These are phyloP conservation scores for Ptychadena robeensis DNA, from an alignment of 2,797 vertebrate species.

Conservation along the genomic window DNA sequence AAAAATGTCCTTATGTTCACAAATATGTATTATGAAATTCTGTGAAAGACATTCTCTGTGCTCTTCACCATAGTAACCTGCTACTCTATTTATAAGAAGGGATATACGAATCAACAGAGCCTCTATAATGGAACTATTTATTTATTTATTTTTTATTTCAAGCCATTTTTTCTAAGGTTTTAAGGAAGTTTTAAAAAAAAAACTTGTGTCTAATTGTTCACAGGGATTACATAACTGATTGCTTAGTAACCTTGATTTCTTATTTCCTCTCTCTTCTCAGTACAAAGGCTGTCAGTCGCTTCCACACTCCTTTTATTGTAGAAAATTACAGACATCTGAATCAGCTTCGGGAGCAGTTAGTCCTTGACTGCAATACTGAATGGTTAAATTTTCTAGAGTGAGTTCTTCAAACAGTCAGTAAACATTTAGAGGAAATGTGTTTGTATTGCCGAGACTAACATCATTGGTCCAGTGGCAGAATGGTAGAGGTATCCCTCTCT, in stretches of 20 bases:
- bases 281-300: constrained; percentile 91
- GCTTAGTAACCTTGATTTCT: constrained; percentile 70
- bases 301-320: constrained; percentile 88
- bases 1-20: constrained; percentile 38
- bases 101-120: constrained; percentile 55
- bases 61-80: constrained; percentile 26
- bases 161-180: constrained; percentile 61
- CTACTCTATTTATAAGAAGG: constrained; percentile 29
- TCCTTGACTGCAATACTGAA: constrained; percentile 84
- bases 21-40: constrained; percentile 45
- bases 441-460: background rate
- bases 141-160: constrained; percentile 49
- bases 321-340: constrained; percentile 83
- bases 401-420: constrained; percentile 68
- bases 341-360: constrained; percentile 90
- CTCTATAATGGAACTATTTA: constrained; percentile 44
- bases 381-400: constrained; percentile 92
- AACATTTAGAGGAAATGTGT: constrained; percentile 7
- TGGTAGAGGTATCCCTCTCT: background rate
- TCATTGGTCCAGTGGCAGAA: constrained; percentile 4
- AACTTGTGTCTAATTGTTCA: constrained; percentile 62
- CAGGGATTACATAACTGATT: constrained; percentile 64
- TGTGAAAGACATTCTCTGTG: constrained; percentile 58
- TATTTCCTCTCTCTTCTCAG: constrained; percentile 73
- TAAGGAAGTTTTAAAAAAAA: constrained; percentile 58